Evolutionary conservation across 2,888 invertebrate genomes (phyloP).

Genomic region (Scelioninae gen. 1): DNA sequence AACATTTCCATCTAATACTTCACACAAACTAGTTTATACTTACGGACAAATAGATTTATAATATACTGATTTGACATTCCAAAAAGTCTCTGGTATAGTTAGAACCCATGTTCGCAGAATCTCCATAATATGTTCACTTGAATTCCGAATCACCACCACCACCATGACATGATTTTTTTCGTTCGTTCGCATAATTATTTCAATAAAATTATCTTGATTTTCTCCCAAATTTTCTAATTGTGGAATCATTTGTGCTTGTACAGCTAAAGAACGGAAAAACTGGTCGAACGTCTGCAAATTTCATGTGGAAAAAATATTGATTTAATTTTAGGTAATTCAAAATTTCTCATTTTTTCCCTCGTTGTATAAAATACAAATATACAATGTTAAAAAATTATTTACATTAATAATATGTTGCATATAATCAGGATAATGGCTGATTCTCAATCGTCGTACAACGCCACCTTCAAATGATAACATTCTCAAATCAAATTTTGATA

Average conservation of each 20-base stretch:
- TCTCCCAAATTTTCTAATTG: neutral
- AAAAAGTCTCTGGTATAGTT: conserved; percentile 14
- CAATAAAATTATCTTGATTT: conserved; percentile 22
- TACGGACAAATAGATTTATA: conserved; percentile 51
- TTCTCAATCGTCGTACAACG: neutral
- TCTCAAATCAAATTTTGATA: conserved; percentile 17
- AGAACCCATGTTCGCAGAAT: conserved; percentile 29
- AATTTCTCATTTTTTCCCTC: no score
- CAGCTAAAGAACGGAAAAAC: conserved; percentile 24
- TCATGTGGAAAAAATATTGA: no score
- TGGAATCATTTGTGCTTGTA: conserved; percentile 13
- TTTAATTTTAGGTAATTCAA: no score
- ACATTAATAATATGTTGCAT: conserved; percentile 31
- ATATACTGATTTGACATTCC: conserved; percentile 58
- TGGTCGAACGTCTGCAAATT: conserved; percentile 32
- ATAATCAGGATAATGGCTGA: conserved; percentile 25
- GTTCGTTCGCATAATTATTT: conserved; percentile 39
- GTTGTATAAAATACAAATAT: no score
- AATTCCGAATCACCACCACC: conserved; percentile 23
- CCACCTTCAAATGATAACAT: conserved; percentile 16
- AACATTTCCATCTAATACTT: no score
- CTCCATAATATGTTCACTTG: conserved; percentile 20
- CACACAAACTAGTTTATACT: neutral
- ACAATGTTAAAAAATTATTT: neutral
- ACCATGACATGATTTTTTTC: conserved; percentile 49